Evolutionary conservation across 2,113 vertebrate genomes (phyloP), one percentile per base, ranked within the genome.

Genomic region (Hucho hucho): DNA sequence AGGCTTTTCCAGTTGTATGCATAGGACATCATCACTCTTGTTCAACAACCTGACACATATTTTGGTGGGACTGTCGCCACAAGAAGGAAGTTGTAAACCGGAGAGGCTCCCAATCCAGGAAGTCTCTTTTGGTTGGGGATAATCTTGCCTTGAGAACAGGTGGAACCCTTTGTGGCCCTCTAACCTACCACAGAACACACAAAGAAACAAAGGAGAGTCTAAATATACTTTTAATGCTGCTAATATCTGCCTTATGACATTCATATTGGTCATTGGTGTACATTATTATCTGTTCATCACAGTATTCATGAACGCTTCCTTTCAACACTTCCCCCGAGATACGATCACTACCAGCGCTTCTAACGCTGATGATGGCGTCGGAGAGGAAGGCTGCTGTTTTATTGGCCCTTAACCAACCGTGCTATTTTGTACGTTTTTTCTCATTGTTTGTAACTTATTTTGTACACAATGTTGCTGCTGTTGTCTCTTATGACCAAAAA

Each of bases 1-100:
- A 32, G 73, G 64, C 70, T 73, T 83, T 78, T 81, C 72, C 74
- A 75, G 69, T 78, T 74, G 64, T 73, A 9, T 24, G 69, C 59
- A 46, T 32, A 68, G 82, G 78, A 83, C 77, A 81, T 93, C 91
- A 90, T 90, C 92, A 89, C 91, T 89, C 86, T 83, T 87, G 83
- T 81, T 92, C 90, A 90, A 88, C 91, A 90, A 79, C 78, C 85
- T 87, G 86, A 90, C 90, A 91, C 83, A 75, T 92, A 88, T 91
- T 91, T 91, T 79, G 86, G 84, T 70, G 65, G 78, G 84, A 89
- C 83, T 93, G 89, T 93, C 89, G 75, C 88, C 92, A 92, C 90
- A 87, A 93, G 93, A 93, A 93, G 92, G 93, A 94, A 93, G 92
- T 93, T 92, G 89, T 93, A 93, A 93, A 92, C 79, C 74, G 69